Conservation (phyloP, 2,888 invertebrate genomes). For the Mythimna impura region DNA sequence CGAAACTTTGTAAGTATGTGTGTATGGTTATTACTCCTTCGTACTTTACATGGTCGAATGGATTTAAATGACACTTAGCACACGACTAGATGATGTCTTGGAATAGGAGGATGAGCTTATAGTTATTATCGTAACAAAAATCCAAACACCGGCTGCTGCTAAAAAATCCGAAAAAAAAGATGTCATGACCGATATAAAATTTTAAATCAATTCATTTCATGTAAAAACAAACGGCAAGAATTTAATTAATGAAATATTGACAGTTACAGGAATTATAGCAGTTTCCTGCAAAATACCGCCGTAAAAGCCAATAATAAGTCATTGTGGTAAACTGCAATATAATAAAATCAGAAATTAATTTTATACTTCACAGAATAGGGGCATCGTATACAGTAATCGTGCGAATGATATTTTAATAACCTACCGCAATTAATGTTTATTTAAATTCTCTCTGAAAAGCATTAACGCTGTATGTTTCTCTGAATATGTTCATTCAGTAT, state of each 20-base stretch:
- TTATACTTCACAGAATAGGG: conserved; percentile 21
- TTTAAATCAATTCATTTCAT: background rate
- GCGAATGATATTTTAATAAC: conserved; percentile 34
- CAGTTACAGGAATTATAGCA: conserved; percentile 8
- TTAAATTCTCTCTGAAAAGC: conserved; percentile 6
- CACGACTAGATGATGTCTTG: no score
- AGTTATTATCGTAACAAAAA: no score
- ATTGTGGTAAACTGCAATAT: conserved; percentile 18
- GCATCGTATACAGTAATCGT: conserved; percentile 22
- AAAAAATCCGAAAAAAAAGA: background rate
- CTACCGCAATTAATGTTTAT: conserved; percentile 6
- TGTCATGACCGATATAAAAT: background rate
- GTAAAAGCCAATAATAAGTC: conserved; percentile 13
- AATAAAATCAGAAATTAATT: conserved; percentile 35
- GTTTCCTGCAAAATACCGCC: background rate
- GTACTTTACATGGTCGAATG: no score
- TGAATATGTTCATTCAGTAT: background rate
- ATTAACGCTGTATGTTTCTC: background rate
- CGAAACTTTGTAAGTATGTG: no score
- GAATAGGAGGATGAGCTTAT: no score
- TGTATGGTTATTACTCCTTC: no score
- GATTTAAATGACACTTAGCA: no score
- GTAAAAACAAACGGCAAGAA: background rate
- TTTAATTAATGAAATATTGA: background rate
- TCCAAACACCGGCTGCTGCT: background rate